Conservation (phyloP, 1,140 invertebrate species). For the Proctacanthus coquilletti region DNA sequence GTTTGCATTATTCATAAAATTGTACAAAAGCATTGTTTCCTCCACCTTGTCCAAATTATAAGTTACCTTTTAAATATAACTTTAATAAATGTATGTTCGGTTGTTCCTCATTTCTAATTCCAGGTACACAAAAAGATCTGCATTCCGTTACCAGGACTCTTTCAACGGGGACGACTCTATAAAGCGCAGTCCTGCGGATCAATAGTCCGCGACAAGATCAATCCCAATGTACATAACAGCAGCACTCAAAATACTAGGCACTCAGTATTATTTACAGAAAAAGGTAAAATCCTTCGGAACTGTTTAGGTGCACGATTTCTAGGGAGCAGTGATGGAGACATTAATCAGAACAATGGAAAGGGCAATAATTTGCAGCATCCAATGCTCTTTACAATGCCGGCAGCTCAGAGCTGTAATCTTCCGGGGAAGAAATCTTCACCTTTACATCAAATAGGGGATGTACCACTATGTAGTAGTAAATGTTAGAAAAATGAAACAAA, state of each 20-base stretch:
- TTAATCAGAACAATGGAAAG: slow-evolving; percentile 3
- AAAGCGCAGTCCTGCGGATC: slow-evolving; percentile 44
- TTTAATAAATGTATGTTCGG: no score
- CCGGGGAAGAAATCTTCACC: background rate
- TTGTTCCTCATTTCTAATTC: no score
- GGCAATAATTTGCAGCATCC: background rate
- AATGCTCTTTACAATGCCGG: background rate
- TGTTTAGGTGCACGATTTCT: background rate
- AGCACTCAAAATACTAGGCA: background rate
- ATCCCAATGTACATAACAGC: background rate
- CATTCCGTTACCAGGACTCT: slow-evolving; percentile 33
- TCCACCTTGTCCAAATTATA: no score
- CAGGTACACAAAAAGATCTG: slow-evolving; percentile 25
- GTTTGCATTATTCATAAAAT: no score
- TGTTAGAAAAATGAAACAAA: no score
- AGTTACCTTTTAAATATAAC: no score
- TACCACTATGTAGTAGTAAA: background rate
- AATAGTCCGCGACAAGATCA: slow-evolving; percentile 29
- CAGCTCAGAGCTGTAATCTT: background rate
- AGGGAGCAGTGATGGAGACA: slow-evolving; percentile 1
- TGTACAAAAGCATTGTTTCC: no score
- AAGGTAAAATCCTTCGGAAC: background rate
- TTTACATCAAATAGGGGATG: background rate
- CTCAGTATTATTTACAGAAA: slow-evolving; percentile 3
- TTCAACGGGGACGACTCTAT: slow-evolving; percentile 37